phyloP scores from a whole-genome alignment of 1,140 invertebrate genomes.

The Lerema accius region DNA sequence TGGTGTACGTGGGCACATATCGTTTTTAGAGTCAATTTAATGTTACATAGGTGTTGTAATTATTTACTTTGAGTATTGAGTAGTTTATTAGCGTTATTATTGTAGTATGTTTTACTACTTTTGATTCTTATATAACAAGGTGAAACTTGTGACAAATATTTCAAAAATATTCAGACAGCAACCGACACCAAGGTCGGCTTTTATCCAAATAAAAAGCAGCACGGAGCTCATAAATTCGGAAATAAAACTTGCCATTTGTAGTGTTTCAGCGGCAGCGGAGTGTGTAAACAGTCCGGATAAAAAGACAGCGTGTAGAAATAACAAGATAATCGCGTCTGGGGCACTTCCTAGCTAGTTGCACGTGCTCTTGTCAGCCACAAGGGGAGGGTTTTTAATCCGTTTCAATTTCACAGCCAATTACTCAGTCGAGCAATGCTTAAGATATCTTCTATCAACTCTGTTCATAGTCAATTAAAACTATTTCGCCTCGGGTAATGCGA shows the following conservation, averaged over 20 bases:
- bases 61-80: too few species aligned
- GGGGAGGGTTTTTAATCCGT: conserved; percentile 54
- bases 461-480: conserved; percentile 43
- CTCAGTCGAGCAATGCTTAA: conserved; percentile 48
- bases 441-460: conserved; percentile 41
- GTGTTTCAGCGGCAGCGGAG: conserved; percentile 16
- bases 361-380: conserved; percentile 62
- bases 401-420: conserved; percentile 54
- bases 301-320: conserved; percentile 62
- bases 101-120: too few species aligned
- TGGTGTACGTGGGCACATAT: too few species aligned
- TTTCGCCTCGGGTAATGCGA: conserved; percentile 14
- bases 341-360: too few species aligned
- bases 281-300: conserved; percentile 43
- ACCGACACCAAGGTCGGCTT: too few species aligned
- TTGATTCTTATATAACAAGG: too few species aligned
- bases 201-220: background rate
- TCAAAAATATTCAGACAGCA: background rate
- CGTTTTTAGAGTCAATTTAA: too few species aligned
- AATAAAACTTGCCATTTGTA: conserved; percentile 17
- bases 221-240: background rate
- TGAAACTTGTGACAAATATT: background rate
- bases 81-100: too few species aligned
- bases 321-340: conserved; percentile 66
- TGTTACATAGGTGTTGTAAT: too few species aligned